Conservation (phyloP, 2,113 vertebrate species). For the Sturnira hondurensis region DNA sequence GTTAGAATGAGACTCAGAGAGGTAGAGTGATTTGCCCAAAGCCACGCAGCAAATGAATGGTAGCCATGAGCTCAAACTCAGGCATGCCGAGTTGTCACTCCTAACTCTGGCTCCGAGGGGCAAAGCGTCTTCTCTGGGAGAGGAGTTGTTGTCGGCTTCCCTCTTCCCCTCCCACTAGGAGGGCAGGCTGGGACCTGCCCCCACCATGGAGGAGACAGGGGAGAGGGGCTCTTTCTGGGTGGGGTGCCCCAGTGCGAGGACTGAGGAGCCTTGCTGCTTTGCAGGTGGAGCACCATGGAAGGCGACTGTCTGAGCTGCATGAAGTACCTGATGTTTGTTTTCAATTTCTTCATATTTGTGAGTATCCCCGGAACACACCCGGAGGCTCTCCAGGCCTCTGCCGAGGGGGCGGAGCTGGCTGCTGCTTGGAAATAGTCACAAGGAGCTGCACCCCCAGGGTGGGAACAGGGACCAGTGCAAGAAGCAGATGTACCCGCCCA, state of each 20-base stretch:
- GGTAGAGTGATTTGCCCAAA: background rate
- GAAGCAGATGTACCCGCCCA: background rate
- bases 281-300: constrained; percentile 90
- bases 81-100: background rate
- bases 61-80: background rate
- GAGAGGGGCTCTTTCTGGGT: background rate
- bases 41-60: background rate
- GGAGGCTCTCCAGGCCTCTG: background rate
- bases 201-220: rapidly evolving
- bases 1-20: background rate
- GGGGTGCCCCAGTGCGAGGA: background rate
- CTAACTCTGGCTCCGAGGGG: background rate
- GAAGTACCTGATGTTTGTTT: constrained; percentile 96
- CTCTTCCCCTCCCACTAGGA: background rate
- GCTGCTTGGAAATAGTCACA: background rate
- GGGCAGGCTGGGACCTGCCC: background rate
- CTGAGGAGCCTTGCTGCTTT: constrained; percentile 67
- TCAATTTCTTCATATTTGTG: constrained; percentile 97
- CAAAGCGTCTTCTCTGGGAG: rapidly evolving
- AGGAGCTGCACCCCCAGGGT: background rate
- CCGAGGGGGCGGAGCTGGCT: background rate
- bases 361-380: constrained; percentile 78
- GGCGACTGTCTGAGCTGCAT: constrained; percentile 94
- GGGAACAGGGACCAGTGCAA: background rate
- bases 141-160: background rate